Evolutionary conservation across 2,888 invertebrate genomes (phyloP), one percentile per base, ranked within the genome.

Genomic region (Aphidius colemani): DNA sequence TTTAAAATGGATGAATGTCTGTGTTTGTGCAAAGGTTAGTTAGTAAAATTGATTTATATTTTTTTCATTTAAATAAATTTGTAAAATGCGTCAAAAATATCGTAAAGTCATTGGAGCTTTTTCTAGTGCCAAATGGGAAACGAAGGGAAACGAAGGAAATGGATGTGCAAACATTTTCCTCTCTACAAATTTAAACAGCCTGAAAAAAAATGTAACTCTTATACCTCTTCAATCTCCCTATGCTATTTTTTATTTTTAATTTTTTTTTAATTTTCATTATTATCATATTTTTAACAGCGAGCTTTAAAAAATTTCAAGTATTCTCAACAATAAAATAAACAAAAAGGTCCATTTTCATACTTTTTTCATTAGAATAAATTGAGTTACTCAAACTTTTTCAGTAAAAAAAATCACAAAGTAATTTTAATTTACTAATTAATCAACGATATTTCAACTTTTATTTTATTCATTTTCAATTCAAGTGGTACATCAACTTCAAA

Each of bases 111-210:
- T 57, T 66, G 67, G 69, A 69, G 66, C 68, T 64, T 62, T 58
- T 53, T 66, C 53, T 11, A 66, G 58, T 63, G 43, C 59, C 40
- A 7, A 44, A 45, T 11, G 30, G n/a, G n/a, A n/a, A n/a, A n/a
- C n/a, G n/a, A n/a, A 58, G 59, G 40, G 43, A 10, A 59, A 58
- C 11, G 53, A 11, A 49, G 57, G 40, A 56, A 57, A 61, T 61
- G 51, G 61, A 59, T 61, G 67, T 45, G 66, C 67, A 69, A 70
- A 69, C 67, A 69, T 66, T 53, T 67, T 62, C 45, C 61, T 41
- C 67, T 75, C 73, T 72, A 74, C 66, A 75, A 75, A 75, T 75
- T 75, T 74, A 75, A 73, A 72, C 71, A 66, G 69, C 67, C 65
- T 74, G 72, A 40, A 53, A 66, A 70, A 18, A 18, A 74, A 69